phyloP scores from a whole-genome alignment of 1,140 invertebrate species.

The Lordiphosa stackelbergi region DNA sequence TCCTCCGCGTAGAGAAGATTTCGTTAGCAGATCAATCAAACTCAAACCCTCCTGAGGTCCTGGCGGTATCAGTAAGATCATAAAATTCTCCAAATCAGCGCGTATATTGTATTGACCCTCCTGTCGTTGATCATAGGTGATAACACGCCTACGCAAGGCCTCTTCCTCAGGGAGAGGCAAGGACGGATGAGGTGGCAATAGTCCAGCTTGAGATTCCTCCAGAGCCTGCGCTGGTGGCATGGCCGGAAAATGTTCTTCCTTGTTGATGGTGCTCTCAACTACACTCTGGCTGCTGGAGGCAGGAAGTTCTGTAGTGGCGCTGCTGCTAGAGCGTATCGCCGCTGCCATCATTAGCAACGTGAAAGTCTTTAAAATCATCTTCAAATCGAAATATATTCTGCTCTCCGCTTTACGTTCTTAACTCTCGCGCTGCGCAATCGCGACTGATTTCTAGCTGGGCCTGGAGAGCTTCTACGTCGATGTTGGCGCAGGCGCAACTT shows the following conservation, averaged over 20 bases:
- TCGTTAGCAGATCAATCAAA: constrained; percentile 77
- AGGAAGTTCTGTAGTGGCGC: constrained; percentile 16
- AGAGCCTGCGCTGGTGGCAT: constrained; percentile 35
- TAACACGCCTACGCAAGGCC: constrained; percentile 42
- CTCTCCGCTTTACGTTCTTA: constrained; percentile 52
- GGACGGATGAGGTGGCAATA: constrained; percentile 26
- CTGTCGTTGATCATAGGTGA: constrained; percentile 81
- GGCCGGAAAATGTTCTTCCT: constrained; percentile 52
- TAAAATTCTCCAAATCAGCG: constrained; percentile 82
- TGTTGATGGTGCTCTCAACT: constrained; percentile 8
- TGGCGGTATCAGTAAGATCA: constrained; percentile 81
- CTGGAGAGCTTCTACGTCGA: constrained; percentile 34
- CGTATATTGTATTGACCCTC: constrained; percentile 82
- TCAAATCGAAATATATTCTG: constrained; percentile 1
- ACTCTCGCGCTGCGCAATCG: constrained; percentile 58
- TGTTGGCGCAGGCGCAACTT: constrained; percentile 65
- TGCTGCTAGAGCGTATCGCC: constrained; percentile 5
- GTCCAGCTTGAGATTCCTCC: constrained; percentile 18
- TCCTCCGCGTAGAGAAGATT: constrained; percentile 42
- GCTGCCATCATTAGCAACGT: constrained; percentile 21
- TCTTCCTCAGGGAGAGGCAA: constrained; percentile 24
- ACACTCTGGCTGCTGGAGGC: constrained; percentile 7
- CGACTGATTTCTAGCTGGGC: constrained; percentile 55
- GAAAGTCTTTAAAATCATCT: constrained; percentile 53
- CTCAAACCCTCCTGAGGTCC: constrained; percentile 72